A percentile compares a stretch with the other conserved stretches of the same genome.
Conservation (phyloP, 2,113 vertebrate genomes). For the cat (Felis catus) region DNA sequence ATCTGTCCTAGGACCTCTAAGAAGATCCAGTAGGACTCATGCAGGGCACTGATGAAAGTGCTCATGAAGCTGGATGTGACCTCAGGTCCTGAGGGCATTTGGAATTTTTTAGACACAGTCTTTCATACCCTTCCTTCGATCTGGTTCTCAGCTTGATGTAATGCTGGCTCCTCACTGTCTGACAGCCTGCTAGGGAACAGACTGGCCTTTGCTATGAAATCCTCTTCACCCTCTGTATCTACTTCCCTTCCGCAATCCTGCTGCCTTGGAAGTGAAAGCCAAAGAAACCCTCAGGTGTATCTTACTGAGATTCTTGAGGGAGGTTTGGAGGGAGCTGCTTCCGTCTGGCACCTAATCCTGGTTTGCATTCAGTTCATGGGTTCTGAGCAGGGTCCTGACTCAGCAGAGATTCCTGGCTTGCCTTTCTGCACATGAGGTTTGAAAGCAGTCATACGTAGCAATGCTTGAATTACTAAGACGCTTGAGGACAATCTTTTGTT, state of each 20-base stretch:
- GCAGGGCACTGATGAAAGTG: background rate
- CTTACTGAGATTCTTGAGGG: background rate
- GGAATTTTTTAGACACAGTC: background rate
- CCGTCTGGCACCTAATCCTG: background rate
- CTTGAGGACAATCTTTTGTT: background rate
- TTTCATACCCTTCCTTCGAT: background rate
- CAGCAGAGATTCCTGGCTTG: background rate
- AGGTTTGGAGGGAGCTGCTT: background rate
- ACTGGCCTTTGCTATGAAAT: background rate
- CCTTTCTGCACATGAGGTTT: background rate
- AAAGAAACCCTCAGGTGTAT: too few species aligned
- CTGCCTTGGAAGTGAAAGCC: background rate
- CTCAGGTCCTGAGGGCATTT: background rate
- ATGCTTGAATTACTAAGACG: background rate
- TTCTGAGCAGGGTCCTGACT: background rate
- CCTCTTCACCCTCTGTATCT: background rate
- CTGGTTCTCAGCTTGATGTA: background rate
- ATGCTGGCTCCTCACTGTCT: background rate
- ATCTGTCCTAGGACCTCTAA: background rate
- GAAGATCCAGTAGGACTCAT: background rate
- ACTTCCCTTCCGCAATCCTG: background rate
- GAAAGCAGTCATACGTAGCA: background rate
- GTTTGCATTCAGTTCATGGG: background rate
- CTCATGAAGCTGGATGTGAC: background rate
- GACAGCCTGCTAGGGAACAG: background rate